phyloP scores from a whole-genome alignment of 2,113 vertebrate genomes.

The Felis chaus region DNA sequence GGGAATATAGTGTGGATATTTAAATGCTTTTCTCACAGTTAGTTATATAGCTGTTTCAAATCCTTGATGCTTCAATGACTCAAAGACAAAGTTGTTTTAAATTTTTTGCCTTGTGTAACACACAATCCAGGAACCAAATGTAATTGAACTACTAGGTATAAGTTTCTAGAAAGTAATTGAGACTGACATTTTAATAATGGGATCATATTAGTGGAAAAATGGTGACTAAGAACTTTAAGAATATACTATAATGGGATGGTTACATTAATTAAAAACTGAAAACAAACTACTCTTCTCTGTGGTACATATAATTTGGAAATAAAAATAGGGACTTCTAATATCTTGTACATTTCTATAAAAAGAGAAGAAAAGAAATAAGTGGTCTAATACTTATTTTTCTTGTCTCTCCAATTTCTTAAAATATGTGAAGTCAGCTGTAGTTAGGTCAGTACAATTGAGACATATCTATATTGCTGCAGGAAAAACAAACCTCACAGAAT shows the following conservation, averaged over 20 bases:
- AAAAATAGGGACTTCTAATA: background rate
- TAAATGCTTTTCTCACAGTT: background rate
- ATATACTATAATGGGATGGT: background rate
- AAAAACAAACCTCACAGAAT: background rate
- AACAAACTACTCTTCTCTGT: background rate
- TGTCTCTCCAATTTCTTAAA: background rate
- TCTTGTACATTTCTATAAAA: slow-evolving; percentile 1
- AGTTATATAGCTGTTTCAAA: slow-evolving; percentile 10
- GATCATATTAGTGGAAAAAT: background rate
- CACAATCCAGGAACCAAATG: slow-evolving; percentile 58
- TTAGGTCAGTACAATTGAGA: background rate
- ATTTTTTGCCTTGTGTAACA: slow-evolving; percentile 22
- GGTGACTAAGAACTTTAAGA: background rate
- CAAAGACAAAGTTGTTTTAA: slow-evolving; percentile 71
- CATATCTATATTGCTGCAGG: background rate
- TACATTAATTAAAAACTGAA: slow-evolving; percentile 29
- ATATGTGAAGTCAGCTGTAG: background rate
- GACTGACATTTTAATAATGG: slow-evolving; percentile 63
- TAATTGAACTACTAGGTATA: slow-evolving; percentile 65
- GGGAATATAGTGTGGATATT: background rate
- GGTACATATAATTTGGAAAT: background rate
- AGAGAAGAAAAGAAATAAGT: background rate
- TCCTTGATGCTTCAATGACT: slow-evolving; percentile 34
- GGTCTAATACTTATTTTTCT: slow-evolving; percentile 8
- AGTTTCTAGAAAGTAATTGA: slow-evolving; percentile 70